Base-by-base conservation (phyloP, 2,113 vertebrate species). In the Carassius auratus region DNA sequence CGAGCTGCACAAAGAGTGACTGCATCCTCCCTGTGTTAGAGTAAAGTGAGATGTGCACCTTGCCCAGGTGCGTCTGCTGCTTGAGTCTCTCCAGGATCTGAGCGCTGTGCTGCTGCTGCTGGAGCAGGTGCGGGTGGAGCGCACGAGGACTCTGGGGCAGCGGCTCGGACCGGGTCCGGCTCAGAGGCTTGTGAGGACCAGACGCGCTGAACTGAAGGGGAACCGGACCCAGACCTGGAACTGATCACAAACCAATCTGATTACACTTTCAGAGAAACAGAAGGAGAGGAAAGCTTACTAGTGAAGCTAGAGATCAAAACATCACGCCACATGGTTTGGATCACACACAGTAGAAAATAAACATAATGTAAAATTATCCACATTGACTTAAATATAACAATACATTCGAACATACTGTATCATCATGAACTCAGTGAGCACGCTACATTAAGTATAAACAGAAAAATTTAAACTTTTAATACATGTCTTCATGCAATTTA, bases 111-210 rank as follows among this genome's bases (percentile, higher is more conserved):
- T 95, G 94, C 81, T 93, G 93, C 94, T 96, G 94, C 81, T 96
- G 96, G 89, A 5, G 95, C 77, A 94, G 88, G 2, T 95, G 95
- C 83, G 94, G 93, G 89, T 94, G 91, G 26, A 96, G 89, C 21
- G 91, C 87, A 0, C 95, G 92, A 88, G 95, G 92, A 76, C 94
- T 97, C 86, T 96, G 96, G 45, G 98, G 96, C 48, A 97, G 93
- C 1, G 98, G 98, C 88, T 98, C 98, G 0, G 98, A 99, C 85
- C 96, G 96, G 2, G 97, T 97, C 89, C 97, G 93, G 88, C 96
- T 96, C 93, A 98, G 93, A 0, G 96, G 96, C 85, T 95, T 95
- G 88, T 99, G 98, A 71, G 76, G 86, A 93, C 86, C 86, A 93
- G 95, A 95, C 2, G 95, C 92, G 3, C 93, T 83, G 30, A 97